These are phyloP conservation scores for Sprattus sprattus DNA, from an alignment of 2,113 vertebrate species.

Conservation along the genomic window DNA sequence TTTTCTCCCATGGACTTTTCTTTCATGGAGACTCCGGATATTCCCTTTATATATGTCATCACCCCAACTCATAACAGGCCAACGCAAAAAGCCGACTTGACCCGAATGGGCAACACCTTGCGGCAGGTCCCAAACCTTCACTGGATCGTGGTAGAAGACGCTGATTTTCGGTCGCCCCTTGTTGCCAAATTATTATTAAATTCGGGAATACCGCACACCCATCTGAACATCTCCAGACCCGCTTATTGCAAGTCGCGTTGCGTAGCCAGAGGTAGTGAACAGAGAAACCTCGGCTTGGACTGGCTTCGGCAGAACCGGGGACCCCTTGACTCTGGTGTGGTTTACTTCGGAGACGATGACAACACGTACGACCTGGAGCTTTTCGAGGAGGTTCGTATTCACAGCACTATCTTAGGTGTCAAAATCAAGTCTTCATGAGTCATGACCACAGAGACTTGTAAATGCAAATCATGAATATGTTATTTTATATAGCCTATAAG, in stretches of 20 bases:
- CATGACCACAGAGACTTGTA: too few relatives aligned
- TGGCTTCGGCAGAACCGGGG: conserved; percentile 81
- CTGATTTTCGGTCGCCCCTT: conserved; percentile 73
- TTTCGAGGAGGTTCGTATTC: too few relatives aligned
- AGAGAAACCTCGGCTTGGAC: conserved; percentile 87
- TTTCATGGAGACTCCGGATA: background rate
- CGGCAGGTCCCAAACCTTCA: conserved; percentile 88
- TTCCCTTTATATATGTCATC: conserved; percentile 80
- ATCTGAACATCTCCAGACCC: conserved; percentile 83
- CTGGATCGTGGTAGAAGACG: conserved; percentile 93
- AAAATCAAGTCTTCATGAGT: too few relatives aligned
- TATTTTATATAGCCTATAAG: too few relatives aligned
- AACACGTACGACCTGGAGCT: conserved; percentile 86
- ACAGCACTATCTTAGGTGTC: too few relatives aligned
- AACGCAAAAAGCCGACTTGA: conserved; percentile 94
- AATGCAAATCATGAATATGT: too few relatives aligned
- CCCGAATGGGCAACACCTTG: conserved; percentile 87
- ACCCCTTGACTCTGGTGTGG: conserved; percentile 66
- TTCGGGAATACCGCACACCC: conserved; percentile 86
- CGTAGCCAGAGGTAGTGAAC: conserved; percentile 76
- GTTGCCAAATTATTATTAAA: conserved; percentile 81
- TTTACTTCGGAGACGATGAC: conserved; percentile 96
- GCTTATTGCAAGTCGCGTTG: conserved; percentile 74
- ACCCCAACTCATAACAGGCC: conserved; percentile 85
- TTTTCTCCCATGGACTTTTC: too few relatives aligned